These are phyloP conservation scores for Crossocerus cetratus DNA, from an alignment of 2,888 invertebrate genomes.

Conservation along the genomic window DNA sequence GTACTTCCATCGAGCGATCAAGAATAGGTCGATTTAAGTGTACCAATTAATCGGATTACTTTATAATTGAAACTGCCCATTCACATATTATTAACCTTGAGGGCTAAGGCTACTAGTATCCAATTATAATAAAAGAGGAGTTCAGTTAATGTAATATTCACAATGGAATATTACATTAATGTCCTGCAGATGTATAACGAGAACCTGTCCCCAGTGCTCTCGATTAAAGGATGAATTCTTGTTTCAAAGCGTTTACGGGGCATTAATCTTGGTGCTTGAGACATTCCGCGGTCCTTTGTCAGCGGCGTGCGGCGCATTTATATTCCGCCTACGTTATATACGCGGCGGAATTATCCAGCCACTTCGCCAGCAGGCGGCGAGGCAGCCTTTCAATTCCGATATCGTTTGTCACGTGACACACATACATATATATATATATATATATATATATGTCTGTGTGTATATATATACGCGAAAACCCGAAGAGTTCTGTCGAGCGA, in stretches of 20 bases:
- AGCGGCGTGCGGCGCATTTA: conserved; percentile 10
- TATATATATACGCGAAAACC: conserved; percentile 24
- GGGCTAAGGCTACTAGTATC: too few relatives aligned
- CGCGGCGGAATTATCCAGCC: background rate
- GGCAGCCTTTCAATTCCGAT: conserved; percentile 9
- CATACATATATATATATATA: conserved; percentile 20
- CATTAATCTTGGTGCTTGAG: conserved; percentile 8
- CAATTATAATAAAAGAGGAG: too few relatives aligned
- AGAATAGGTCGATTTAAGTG: too few relatives aligned
- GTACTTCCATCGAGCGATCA: too few relatives aligned
- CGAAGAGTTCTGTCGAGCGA: conserved; percentile 10
- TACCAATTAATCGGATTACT: too few relatives aligned
- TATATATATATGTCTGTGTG: conserved; percentile 19
- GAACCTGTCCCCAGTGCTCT: too few relatives aligned
- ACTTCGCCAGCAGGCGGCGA: background rate
- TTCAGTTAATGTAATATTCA: too few relatives aligned
- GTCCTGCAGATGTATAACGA: too few relatives aligned
- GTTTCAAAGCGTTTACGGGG: background rate
- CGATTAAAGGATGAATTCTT: too few relatives aligned
- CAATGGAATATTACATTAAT: too few relatives aligned
- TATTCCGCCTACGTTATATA: conserved; percentile 1
- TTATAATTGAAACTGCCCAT: too few relatives aligned
- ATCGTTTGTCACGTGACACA: conserved; percentile 22
- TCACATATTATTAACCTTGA: too few relatives aligned
- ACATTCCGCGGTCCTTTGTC: background rate